Evolutionary conservation across 2,113 vertebrate species (phyloP), one percentile per base, ranked within the genome.

Genomic region (Leptosomus discolor): DNA sequence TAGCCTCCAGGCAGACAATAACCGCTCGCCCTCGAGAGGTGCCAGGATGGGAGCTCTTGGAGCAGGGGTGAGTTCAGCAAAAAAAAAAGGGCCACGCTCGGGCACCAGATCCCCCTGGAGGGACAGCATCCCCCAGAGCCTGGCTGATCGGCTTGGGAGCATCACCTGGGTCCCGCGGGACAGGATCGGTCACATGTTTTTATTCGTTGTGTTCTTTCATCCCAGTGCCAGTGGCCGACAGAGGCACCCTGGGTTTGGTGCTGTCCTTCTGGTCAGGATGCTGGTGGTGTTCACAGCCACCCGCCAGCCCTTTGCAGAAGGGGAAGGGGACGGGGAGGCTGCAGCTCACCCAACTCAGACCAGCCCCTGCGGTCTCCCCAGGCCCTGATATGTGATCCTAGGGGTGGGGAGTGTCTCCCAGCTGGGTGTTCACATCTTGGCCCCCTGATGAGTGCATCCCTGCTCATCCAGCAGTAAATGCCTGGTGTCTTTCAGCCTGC

Each of bases 151-250:
- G 36, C 54, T 26, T 43, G 37, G 64, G 57, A 37, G 23, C 54
- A 37, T 27, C 53, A 29, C 37, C 37, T 20, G 43, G 30, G 50
- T 82, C 63, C 43, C n/a, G 11, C 2, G 15, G 37, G 37, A 64
- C 53, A 27, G n/a, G 30, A 29, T 15, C 2, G 0, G n/a, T 48
- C 12, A 18, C 36, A 50, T 0, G 0, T 34, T 37, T 77, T 27
- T 60, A 43, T 56, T 70, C 3, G 0, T 24, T 57, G 6, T 73
- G 12, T 57, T 84, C 63, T 64, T 32, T 27, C 2, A 26, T 27
- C n/a, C n/a, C 39, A 32, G 70, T 1, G 0, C 48, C 56, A 23
- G 57, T 14, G 43, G 26, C 50, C 50, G 39, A 34, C 57, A 29
- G 65, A 36, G 63, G 71, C 61, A 48, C 6, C 23, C 53, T 12